These are phyloP conservation scores for Mechanitis mazaeus DNA, from an alignment of 2,888 invertebrate genomes.

Conservation along the genomic window DNA sequence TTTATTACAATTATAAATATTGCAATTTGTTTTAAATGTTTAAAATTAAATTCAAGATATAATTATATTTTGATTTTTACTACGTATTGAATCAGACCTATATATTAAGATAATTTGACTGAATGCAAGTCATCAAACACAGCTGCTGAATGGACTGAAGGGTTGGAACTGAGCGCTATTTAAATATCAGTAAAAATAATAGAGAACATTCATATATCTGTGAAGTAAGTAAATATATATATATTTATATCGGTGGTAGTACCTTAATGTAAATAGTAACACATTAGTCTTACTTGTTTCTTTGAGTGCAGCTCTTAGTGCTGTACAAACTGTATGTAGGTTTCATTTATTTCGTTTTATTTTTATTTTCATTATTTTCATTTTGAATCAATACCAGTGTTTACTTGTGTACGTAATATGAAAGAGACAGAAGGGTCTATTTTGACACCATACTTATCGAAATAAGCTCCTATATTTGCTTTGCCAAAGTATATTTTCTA, in stretches of 20 bases:
- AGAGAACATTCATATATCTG: too few relatives aligned
- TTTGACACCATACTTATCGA: too few relatives aligned
- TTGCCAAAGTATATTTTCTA: too few relatives aligned
- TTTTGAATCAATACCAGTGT: too few relatives aligned
- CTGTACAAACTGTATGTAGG: not conserved
- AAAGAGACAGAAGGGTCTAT: too few relatives aligned
- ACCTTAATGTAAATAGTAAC: not conserved
- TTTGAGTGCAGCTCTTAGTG: not conserved
- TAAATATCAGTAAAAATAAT: not conserved
- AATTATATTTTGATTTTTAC: not conserved
- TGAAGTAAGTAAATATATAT: too few relatives aligned
- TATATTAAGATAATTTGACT: not conserved
- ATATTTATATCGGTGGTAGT: too few relatives aligned
- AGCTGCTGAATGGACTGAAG: constrained; percentile 38
- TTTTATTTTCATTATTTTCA: not conserved
- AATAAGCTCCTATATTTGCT: too few relatives aligned
- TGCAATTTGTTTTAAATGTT: too few relatives aligned
- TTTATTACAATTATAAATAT: too few relatives aligned
- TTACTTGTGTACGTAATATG: too few relatives aligned
- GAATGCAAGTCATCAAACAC: constrained; percentile 36
- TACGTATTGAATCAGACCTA: not conserved
- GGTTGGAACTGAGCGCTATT: constrained; percentile 16
- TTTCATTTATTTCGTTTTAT: not conserved
- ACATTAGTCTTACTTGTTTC: not conserved
- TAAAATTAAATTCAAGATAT: too few relatives aligned